Evolutionary conservation across 2,113 vertebrate species (phyloP).

Genomic region (Lamprotornis superbus): DNA sequence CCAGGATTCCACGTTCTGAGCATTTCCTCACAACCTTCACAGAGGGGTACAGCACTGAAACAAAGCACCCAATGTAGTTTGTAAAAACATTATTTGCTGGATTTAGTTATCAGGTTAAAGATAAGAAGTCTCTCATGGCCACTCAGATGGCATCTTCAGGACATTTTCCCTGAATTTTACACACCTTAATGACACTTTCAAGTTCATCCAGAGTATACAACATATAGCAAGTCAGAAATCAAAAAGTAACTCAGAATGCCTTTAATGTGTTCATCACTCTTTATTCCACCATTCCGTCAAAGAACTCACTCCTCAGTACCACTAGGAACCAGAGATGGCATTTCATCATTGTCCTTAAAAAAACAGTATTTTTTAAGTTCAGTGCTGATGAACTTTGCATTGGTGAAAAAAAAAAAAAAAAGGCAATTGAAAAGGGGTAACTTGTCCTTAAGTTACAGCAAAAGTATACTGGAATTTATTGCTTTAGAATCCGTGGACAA

Average conservation of each 20-base stretch:
- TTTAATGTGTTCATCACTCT: not conserved
- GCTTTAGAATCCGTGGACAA: not conserved
- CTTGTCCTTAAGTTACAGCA: not conserved
- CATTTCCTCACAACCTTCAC: not conserved
- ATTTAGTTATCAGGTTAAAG: not conserved
- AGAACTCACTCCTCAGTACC: not conserved
- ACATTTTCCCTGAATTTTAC: not conserved
- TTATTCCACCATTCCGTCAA: not conserved
- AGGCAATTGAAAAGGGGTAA: not conserved
- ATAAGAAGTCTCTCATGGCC: not conserved
- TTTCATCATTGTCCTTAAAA: not conserved
- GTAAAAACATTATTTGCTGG: not conserved
- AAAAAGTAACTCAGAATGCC: not conserved
- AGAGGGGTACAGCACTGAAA: not conserved
- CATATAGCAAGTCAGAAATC: not conserved
- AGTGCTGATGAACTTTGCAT: not conserved
- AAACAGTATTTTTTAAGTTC: not conserved
- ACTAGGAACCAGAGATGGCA: not conserved
- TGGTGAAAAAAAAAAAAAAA: not conserved
- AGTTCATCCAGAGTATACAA: not conserved
- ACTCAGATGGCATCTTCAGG: not conserved
- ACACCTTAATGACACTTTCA: not conserved
- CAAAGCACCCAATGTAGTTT: not conserved
- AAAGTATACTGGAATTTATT: not conserved
- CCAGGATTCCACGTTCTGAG: not conserved